phyloP scores from a whole-genome alignment of 2,888 invertebrate genomes.

The Agrilus biguttatus region DNA sequence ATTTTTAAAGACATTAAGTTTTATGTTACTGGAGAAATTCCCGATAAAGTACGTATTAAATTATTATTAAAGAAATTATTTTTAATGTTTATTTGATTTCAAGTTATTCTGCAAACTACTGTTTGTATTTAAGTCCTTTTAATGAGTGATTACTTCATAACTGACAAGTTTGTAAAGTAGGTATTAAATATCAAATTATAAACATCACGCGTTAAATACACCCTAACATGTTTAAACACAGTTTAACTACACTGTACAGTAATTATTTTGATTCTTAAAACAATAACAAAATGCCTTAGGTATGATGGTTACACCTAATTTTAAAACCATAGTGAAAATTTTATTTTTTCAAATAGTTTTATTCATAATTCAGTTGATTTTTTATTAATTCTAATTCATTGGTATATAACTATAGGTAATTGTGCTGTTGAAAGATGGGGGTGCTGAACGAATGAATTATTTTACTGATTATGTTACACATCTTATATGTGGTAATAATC shows the following conservation, averaged over 20 bases:
- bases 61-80: too few relatives aligned
- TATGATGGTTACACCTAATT: conserved; percentile 2
- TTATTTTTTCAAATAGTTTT: background rate
- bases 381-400: too few relatives aligned
- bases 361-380: background rate
- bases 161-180: too few relatives aligned
- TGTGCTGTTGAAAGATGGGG: conserved; percentile 66
- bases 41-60: conserved; percentile 49
- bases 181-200: too few relatives aligned
- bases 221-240: too few relatives aligned
- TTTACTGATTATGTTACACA: conserved; percentile 87
- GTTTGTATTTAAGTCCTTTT: too few relatives aligned
- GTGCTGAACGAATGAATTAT: conserved; percentile 77
- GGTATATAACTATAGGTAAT: conserved; percentile 46
- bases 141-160: too few relatives aligned
- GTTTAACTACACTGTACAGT: too few relatives aligned
- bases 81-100: too few relatives aligned
- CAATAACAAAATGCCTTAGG: background rate
- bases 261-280: background rate
- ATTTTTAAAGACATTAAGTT: conserved; percentile 76
- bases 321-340: background rate
- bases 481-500: conserved; percentile 75
- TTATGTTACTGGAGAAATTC: conserved; percentile 66
- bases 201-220: too few relatives aligned
- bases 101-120: too few relatives aligned